A percentile compares a stretch with the other conserved stretches of the same genome.
These are phyloP conservation scores for Chlamydotis undulata DNA, from an alignment of 2,113 vertebrate genomes.

Conservation along the genomic window DNA sequence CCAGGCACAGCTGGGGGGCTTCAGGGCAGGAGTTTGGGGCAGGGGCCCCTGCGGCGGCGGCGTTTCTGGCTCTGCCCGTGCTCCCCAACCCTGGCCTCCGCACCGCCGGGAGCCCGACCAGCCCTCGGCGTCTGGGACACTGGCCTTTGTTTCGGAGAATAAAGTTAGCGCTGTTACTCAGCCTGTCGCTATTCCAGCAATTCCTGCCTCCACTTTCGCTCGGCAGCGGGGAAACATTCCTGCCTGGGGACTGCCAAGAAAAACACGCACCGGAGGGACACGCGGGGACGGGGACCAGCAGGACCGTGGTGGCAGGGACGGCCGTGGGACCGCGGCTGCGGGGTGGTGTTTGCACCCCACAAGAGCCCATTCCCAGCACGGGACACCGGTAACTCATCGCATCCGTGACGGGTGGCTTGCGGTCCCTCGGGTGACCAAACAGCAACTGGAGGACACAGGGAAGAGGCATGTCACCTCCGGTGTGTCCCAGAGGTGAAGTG, in stretches of 20 bases:
- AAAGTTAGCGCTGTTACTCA: conserved; percentile 73
- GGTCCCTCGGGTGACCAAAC: fast-evolving
- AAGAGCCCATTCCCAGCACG: fast-evolving
- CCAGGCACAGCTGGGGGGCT: not conserved
- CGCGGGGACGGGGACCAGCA: fast-evolving
- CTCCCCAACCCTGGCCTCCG: conserved; percentile 44
- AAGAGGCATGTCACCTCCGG: not conserved
- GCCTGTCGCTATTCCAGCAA: conserved; percentile 68
- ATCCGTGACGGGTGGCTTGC: fast-evolving
- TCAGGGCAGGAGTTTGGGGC: not conserved
- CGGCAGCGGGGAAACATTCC: conserved; percentile 42
- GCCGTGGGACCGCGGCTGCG: fast-evolving
- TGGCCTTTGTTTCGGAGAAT: conserved; percentile 65
- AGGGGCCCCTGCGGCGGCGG: not conserved
- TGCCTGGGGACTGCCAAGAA: conserved; percentile 18
- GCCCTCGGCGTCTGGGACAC: conserved; percentile 38
- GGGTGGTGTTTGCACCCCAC: fast-evolving
- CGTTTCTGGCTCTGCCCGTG: not conserved
- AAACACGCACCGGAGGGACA: not conserved
- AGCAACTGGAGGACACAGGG: not conserved
- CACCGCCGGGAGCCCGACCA: not conserved
- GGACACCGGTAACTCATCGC: not conserved
- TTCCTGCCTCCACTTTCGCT: conserved; percentile 63
- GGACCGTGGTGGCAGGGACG: fast-evolving
- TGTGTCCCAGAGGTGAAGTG: not conserved